Evolutionary conservation across 2,797 vertebrate genomes (phyloP).

Genomic region (Argya squamiceps): DNA sequence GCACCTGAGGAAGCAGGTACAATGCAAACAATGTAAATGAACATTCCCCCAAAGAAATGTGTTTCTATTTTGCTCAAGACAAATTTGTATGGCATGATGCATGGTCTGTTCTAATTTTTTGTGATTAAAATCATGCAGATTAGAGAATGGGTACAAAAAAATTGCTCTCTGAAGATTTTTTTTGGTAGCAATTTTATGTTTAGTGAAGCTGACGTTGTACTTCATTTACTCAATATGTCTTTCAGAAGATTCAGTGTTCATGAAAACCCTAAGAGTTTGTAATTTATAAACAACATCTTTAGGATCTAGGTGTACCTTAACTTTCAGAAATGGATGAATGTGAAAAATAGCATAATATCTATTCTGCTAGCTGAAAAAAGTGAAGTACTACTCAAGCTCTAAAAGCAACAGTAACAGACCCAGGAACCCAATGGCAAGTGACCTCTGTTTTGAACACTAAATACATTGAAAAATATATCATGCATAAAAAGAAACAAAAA

Average conservation of each 20-base stretch:
- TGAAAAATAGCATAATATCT: not conserved
- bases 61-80: not conserved
- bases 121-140: not conserved
- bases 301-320: not conserved
- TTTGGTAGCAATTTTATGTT: not conserved
- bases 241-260: not conserved
- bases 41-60: not conserved
- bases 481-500: not conserved
- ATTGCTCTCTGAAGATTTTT: not conserved
- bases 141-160: not conserved
- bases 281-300: not conserved
- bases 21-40: not conserved
- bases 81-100: not conserved
- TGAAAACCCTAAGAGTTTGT: not conserved
- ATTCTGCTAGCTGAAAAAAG: not conserved
- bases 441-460: not conserved
- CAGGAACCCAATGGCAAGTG: not conserved
- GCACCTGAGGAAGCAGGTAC: not conserved
- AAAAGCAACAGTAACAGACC: not conserved
- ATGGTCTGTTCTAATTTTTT: not conserved
- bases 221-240: not conserved
- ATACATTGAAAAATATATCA: not conserved
- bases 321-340: not conserved
- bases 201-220: not conserved
- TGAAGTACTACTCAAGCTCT: not conserved